A percentile compares a stretch with the other conserved stretches of the same genome.
Conservation (phyloP, 2,888 invertebrate genomes). For the Agapetus fuscipes region DNA sequence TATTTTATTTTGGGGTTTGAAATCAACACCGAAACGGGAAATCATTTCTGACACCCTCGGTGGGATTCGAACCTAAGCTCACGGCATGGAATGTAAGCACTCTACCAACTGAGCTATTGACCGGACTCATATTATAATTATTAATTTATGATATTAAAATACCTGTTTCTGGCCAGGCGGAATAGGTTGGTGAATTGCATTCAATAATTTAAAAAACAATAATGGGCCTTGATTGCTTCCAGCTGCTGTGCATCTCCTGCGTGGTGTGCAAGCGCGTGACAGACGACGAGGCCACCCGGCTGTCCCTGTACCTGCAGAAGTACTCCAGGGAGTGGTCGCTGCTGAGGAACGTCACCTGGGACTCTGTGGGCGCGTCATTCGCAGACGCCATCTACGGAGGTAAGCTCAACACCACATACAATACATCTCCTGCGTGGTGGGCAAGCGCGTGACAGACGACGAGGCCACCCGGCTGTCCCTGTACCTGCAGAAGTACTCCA, state of each 20-base stretch:
- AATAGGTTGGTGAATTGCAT: no score
- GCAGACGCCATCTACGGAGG: constrained; percentile 59
- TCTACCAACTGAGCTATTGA: no score
- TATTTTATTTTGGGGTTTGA: no score
- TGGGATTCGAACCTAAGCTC: no score
- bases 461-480: constrained; percentile 59
- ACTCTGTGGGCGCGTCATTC: constrained; percentile 55
- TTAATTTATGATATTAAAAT: no score
- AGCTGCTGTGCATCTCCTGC: constrained; percentile 60
- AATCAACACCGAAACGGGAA: no score
- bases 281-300: constrained; percentile 59
- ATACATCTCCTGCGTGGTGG: constrained; percentile 56
- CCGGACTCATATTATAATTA: no score
- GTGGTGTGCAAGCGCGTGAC: constrained; percentile 60
- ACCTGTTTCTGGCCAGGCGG: no score
- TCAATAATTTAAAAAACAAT: no score
- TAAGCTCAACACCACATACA: constrained; percentile 41
- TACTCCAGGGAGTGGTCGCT: constrained; percentile 66
- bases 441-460: constrained; percentile 61
- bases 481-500: constrained; percentile 58
- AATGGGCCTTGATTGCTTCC: constrained; percentile 24
- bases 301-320: constrained; percentile 60
- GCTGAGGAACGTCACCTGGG: constrained; percentile 65
- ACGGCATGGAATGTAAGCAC: no score
- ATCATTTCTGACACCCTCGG: no score